Percentiles rank a stretch among this genome's conserved stretches.
phyloP scores from a whole-genome alignment of 2,888 invertebrate species.

The Mythimna vitellina region DNA sequence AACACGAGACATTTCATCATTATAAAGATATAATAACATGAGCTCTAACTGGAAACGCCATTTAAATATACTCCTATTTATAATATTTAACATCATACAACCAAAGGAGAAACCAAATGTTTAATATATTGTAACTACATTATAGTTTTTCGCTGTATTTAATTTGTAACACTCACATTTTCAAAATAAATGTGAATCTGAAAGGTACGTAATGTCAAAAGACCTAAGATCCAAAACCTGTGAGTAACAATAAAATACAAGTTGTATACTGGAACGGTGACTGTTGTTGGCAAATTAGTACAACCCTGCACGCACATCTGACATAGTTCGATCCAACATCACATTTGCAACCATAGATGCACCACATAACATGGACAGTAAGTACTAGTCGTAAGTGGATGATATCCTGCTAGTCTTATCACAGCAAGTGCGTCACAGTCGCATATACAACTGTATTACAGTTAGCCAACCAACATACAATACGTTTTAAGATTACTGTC shows the following conservation, averaged over 20 bases:
- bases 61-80: constrained; percentile 70
- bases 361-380: constrained; percentile 60
- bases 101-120: constrained; percentile 71
- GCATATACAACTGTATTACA: constrained; percentile 49
- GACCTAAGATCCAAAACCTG: constrained; percentile 85
- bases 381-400: constrained; percentile 59
- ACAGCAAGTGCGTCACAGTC: constrained; percentile 58
- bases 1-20: constrained; percentile 71
- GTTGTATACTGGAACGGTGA: constrained; percentile 80
- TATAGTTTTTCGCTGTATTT: constrained; percentile 77
- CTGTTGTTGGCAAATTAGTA: constrained; percentile 63
- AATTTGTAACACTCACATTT: constrained; percentile 68
- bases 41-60: constrained; percentile 72
- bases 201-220: constrained; percentile 83
- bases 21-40: constrained; percentile 70
- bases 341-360: constrained; percentile 52
- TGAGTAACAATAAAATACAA: constrained; percentile 78
- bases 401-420: constrained; percentile 60
- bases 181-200: constrained; percentile 74
- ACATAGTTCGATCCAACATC: constrained; percentile 43
- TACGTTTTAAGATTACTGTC: constrained; percentile 39
- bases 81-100: constrained; percentile 79
- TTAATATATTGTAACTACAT: constrained; percentile 60
- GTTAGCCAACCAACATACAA: constrained; percentile 38
- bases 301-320: constrained; percentile 71